phyloP scores from a whole-genome alignment of 2,113 vertebrate genomes.

The Orientallactaga bullata region DNA sequence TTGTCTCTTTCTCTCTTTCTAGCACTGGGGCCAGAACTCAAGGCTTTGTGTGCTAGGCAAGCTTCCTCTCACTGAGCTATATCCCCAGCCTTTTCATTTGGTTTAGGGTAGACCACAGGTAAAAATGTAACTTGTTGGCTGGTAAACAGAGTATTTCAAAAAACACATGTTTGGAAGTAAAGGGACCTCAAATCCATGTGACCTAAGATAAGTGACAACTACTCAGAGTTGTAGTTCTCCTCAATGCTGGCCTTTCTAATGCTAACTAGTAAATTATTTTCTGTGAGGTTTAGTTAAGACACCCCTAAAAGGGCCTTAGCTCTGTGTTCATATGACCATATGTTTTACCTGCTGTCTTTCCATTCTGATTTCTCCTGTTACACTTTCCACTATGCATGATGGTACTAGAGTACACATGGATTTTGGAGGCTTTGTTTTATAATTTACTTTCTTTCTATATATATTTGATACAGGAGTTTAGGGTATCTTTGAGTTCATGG shows the following conservation, averaged over 20 bases:
- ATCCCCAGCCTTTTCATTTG: neutral
- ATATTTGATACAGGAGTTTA: no score
- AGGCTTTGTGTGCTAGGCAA: no score
- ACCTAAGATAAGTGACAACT: neutral
- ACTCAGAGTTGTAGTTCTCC: neutral
- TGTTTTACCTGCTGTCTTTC: neutral
- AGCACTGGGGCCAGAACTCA: no score
- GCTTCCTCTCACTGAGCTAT: no score
- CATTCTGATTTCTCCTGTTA: neutral
- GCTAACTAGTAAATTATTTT: neutral
- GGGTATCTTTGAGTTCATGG: no score
- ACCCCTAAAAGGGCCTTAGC: neutral
- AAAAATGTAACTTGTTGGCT: neutral
- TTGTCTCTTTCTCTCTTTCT: no score
- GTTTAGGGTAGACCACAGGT: neutral
- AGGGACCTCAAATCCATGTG: neutral
- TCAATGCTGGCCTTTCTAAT: neutral
- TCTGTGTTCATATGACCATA: neutral
- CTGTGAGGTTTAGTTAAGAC: neutral
- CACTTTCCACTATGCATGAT: neutral
- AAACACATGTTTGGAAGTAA: conserved; percentile 27
- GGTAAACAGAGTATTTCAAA: neutral
- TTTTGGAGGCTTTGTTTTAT: conserved; percentile 25
- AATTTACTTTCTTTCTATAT: conserved; percentile 40
- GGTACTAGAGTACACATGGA: neutral